Base-by-base conservation (phyloP, 1,140 invertebrate genomes). In the Diorhabda sublineata region DNA sequence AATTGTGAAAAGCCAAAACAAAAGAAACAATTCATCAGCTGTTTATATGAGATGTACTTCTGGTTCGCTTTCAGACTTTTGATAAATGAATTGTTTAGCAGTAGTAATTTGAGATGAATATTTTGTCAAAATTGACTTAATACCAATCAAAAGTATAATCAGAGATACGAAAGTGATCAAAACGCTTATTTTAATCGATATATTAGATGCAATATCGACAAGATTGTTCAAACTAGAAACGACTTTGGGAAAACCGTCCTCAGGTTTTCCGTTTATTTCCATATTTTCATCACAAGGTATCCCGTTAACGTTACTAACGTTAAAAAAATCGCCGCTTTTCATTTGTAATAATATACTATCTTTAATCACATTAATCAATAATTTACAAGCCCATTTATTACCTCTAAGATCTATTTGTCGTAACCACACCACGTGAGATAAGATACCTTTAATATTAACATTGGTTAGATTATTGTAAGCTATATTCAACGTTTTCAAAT, bases 361-460 rank as follows among this genome's bases (percentile, higher is more conserved):
- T 43, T 59, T 56, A n/a, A 41, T 42, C 8, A 59, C 41, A 57
- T 58, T n/a, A 43, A 59, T 45, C 26, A 66, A 45, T 4, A 44
- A 6, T 59, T 66, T 66, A 45, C 64, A 66, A 6, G 57, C 59
- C 64, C 64, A 66, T 4, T 60, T 59, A 58, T 66, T 66, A 5
- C 64, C 64, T n/a, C 44, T 59, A 6, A 66, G n/a, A 41, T 58
- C 56, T 7, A 66, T 66, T 45, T 66, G 41, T 41, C 58, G 58
- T 3, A 66, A 45, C 64, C 64, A 66, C 4, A 58, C 8, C 42
- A 47, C 56, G n/a, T 66, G 64, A 1, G 64, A 43, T n/a, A 58
- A 9, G 5, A 66, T 58, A 26, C 42, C 42, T 58, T 42, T 58
- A 8, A 59, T 59, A 41, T 66, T 44, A n/a, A 66, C 26, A 45